These are phyloP conservation scores for Labroides dimidiatus DNA, from an alignment of 2,797 vertebrate species.

Conservation along the genomic window DNA sequence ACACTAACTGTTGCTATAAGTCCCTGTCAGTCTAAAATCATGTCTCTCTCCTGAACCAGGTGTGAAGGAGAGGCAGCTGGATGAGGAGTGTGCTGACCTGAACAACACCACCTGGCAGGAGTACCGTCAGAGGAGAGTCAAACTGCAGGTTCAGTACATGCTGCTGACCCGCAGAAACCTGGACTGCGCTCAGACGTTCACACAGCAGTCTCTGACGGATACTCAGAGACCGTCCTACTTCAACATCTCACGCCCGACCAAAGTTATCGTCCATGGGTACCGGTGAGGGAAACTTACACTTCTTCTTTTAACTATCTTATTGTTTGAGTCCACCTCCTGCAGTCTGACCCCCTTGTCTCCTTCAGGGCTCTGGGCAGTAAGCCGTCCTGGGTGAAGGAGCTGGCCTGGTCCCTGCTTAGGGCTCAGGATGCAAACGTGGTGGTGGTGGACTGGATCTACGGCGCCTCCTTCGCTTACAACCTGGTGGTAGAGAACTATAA, in stretches of 20 bases:
- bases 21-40: too few relatives aligned
- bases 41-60: constrained; percentile 62
- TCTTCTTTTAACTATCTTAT: too few relatives aligned
- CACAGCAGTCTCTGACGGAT: constrained; percentile 64
- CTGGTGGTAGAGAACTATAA: constrained; percentile 90
- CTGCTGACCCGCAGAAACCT: constrained; percentile 85
- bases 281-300: constrained; percentile 80
- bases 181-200: constrained; percentile 85
- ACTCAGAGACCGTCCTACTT: constrained; percentile 77
- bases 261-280: constrained; percentile 95
- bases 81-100: constrained; percentile 85
- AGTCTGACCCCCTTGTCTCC: not conserved
- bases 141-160: constrained; percentile 88
- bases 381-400: constrained; percentile 89
- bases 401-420: constrained; percentile 84
- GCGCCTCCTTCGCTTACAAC: constrained; percentile 89
- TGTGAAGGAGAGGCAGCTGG: constrained; percentile 9
- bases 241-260: constrained; percentile 86
- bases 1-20: too few relatives aligned
- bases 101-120: constrained; percentile 80
- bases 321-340: not conserved
- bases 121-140: constrained; percentile 71
- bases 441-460: constrained; percentile 92
- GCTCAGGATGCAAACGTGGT: constrained; percentile 87
- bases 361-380: constrained; percentile 90